A percentile compares a stretch with the other conserved stretches of the same genome.
Evolutionary conservation across 2,888 invertebrate genomes (phyloP).

Genomic region (Epiperipatus broadwayi): DNA sequence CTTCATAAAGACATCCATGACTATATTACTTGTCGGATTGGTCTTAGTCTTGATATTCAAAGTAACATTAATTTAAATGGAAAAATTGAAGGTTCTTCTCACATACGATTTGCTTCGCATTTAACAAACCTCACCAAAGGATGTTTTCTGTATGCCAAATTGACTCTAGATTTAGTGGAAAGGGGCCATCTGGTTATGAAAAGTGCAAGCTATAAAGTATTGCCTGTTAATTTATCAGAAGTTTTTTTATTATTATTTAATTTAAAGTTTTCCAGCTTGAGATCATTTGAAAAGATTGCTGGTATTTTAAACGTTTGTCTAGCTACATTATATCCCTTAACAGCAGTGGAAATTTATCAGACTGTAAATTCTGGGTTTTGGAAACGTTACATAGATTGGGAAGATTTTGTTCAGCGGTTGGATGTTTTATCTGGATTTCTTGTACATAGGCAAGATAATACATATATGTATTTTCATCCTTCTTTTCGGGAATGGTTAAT

Average conservation of each 20-base stretch:
- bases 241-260: slow-evolving; percentile 81
- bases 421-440: slow-evolving; percentile 66
- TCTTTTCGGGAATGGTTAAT: slow-evolving; percentile 94
- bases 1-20: slow-evolving; percentile 48
- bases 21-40: slow-evolving; percentile 63
- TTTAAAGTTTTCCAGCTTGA: slow-evolving; percentile 63
- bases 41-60: slow-evolving; percentile 59
- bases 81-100: slow-evolving; percentile 13
- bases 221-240: slow-evolving; percentile 68
- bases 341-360: slow-evolving; percentile 72
- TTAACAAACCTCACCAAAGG: slow-evolving; percentile 62
- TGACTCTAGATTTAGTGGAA: slow-evolving; percentile 75
- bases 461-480: slow-evolving; percentile 93
- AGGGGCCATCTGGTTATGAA: slow-evolving; percentile 77
- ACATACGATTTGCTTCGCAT: slow-evolving; percentile 59
- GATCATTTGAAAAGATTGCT: slow-evolving; percentile 71
- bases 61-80: slow-evolving; percentile 39
- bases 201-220: slow-evolving; percentile 72
- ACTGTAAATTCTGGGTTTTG: slow-evolving; percentile 69
- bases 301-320: slow-evolving; percentile 74
- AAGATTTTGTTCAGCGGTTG: slow-evolving; percentile 71
- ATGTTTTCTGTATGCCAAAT: slow-evolving; percentile 74
- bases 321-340: slow-evolving; percentile 73
- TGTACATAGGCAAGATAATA: slow-evolving; percentile 71
- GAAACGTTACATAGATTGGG: slow-evolving; percentile 62